Percentiles rank a stretch among this genome's conserved stretches.
These are phyloP conservation scores for Morpho achilles DNA, from an alignment of 2,888 invertebrate species.

Conservation along the genomic window DNA sequence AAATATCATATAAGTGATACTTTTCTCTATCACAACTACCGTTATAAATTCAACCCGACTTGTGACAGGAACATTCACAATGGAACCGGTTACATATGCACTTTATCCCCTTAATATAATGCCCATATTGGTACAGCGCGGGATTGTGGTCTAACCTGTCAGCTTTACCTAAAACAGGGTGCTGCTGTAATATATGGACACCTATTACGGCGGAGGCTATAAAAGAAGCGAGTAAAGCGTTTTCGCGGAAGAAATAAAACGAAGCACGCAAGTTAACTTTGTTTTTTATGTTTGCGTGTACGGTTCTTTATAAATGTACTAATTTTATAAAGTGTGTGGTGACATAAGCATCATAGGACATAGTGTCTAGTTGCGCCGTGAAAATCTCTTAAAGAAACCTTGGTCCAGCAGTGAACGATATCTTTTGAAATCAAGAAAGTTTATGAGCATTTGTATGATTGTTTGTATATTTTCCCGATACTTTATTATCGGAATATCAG, in stretches of 20 bases:
- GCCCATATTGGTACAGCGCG: conserved; percentile 7
- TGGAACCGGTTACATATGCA: too few species aligned
- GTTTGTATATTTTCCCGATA: too few species aligned
- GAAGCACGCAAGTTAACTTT: too few species aligned
- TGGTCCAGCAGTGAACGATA: too few species aligned
- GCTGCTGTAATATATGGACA: conserved; percentile 30
- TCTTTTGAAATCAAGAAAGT: too few species aligned
- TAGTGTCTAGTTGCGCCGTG: too few species aligned
- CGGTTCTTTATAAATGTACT: neutral
- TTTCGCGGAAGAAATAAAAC: neutral
- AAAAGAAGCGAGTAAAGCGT: neutral
- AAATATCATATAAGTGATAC: conserved; percentile 6
- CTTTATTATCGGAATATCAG: too few species aligned
- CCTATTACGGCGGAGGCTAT: conserved; percentile 26
- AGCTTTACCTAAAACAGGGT: conserved; percentile 28
- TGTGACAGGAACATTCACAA: conserved; percentile 6
- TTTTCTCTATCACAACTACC: conserved; percentile 9
- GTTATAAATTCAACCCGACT: conserved; percentile 12
- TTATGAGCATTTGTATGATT: too few species aligned
- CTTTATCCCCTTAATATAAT: conserved; percentile 9
- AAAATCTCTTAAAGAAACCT: too few species aligned
- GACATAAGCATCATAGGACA: too few species aligned
- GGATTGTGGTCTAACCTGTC: conserved; percentile 28
- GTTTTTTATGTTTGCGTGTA: too few species aligned
- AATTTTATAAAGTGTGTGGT: too few species aligned